These are phyloP conservation scores for Amphiprion percula DNA, from an alignment of 2,113 vertebrate species.

Conservation along the genomic window DNA sequence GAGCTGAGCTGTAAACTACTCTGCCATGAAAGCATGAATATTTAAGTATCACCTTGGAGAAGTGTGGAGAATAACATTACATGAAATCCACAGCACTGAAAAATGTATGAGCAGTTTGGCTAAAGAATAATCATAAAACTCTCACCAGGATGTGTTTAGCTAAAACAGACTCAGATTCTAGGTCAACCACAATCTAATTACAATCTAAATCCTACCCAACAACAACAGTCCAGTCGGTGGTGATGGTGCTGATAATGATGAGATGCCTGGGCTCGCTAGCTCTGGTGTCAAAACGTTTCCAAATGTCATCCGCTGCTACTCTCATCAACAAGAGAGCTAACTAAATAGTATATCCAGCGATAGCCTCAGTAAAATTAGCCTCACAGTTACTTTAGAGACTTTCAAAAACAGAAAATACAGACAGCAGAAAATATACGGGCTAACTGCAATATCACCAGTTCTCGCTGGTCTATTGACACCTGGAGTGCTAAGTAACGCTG, in stretches of 20 bases:
- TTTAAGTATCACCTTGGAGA: conserved; percentile 57
- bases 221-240: neutral
- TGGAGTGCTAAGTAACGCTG: neutral
- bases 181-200: neutral
- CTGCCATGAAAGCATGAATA: conserved; percentile 59
- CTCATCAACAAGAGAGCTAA: neutral
- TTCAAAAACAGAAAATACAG: neutral
- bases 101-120: conserved; percentile 69
- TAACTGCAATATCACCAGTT: conserved; percentile 13
- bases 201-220: neutral
- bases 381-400: neutral
- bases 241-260: neutral
- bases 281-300: conserved; percentile 12
- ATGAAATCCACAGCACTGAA: conserved; percentile 59
- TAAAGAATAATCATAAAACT: conserved; percentile 13
- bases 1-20: conserved; percentile 2
- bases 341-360: neutral
- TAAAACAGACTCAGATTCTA: neutral
- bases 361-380: neutral
- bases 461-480: conserved; percentile 17
- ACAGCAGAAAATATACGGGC: neutral
- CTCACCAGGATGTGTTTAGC: neutral
- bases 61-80: conserved; percentile 48
- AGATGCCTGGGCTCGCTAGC: neutral
- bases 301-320: neutral